Evolutionary conservation across 2,888 invertebrate genomes (phyloP).

Genomic region (Polia nebulosa): DNA sequence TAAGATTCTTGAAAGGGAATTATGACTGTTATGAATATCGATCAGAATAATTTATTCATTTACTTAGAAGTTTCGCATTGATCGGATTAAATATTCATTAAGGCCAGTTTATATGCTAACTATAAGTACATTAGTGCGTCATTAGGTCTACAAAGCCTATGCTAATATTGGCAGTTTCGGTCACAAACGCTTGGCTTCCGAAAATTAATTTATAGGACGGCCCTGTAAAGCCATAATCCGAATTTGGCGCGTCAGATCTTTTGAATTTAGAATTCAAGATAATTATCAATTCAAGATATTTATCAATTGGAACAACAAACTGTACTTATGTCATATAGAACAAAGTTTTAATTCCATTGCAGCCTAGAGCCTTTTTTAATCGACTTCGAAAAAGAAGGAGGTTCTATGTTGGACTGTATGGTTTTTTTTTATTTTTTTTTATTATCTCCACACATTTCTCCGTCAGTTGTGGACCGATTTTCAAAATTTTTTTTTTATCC

Average conservation of each 20-base stretch:
- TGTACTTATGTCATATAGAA: neutral
- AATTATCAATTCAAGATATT: neutral
- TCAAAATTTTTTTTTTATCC: no score
- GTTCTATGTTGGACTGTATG: no score
- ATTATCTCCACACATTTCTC: no score
- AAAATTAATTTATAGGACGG: conserved; percentile 33
- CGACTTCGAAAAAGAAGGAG: no score
- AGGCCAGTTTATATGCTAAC: conserved; percentile 7
- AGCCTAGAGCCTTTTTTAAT: neutral
- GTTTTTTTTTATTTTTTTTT: no score
- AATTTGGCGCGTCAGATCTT: conserved; percentile 17
- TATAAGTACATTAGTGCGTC: conserved; percentile 11
- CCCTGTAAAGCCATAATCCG: conserved; percentile 16
- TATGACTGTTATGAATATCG: neutral
- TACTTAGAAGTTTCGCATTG: conserved; percentile 30
- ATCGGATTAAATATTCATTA: conserved; percentile 32
- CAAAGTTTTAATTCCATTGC: neutral
- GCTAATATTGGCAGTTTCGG: conserved; percentile 24
- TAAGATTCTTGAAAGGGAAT: conserved; percentile 1
- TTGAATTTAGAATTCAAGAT: conserved; percentile 10
- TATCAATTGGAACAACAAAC: no score
- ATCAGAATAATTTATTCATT: conserved; percentile 40
- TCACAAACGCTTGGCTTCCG: neutral
- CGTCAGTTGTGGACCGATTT: no score
- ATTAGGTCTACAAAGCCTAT: conserved; percentile 7